These are phyloP conservation scores for Pseudomyrmex pallidus DNA, from an alignment of 1,140 invertebrate genomes.

Conservation along the genomic window DNA sequence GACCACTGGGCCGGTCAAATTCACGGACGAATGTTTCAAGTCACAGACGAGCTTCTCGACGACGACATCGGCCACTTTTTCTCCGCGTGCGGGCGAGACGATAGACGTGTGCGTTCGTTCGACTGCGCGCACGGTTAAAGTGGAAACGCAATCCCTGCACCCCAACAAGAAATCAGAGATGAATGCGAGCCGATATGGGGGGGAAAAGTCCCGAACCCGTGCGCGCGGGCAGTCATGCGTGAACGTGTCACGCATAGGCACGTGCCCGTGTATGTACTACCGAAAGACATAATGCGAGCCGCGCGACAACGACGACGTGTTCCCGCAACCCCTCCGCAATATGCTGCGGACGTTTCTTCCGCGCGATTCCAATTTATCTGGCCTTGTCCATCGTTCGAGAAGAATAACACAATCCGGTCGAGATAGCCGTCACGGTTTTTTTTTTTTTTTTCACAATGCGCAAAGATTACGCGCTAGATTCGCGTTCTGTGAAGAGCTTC, in stretches of 20 bases:
- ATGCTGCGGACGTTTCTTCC: conserved; percentile 71
- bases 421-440: conserved; percentile 11
- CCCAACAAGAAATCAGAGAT: conserved; percentile 78
- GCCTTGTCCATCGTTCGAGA: conserved; percentile 55
- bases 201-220: conserved; percentile 66
- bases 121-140: conserved; percentile 77
- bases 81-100: conserved; percentile 40
- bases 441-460: conserved; percentile 7
- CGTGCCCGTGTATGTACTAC: conserved; percentile 80
- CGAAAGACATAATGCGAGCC: conserved; percentile 73
- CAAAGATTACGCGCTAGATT: conserved; percentile 37
- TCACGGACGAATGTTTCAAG: background rate
- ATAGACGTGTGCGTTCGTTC: conserved; percentile 56
- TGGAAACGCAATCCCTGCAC: conserved; percentile 82
- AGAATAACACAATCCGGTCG: conserved; percentile 62
- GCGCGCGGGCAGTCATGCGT: conserved; percentile 78
- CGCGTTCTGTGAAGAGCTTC: conserved; percentile 7
- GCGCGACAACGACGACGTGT: conserved; percentile 65
- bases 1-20: too few species aligned
- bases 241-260: conserved; percentile 85
- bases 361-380: conserved; percentile 48
- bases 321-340: conserved; percentile 65
- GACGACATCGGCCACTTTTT: conserved; percentile 47
- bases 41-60: background rate
- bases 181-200: conserved; percentile 79